A percentile compares a stretch with the other conserved stretches of the same genome.
Evolutionary conservation across 2,113 vertebrate species (phyloP).

Genomic region (Lepisosteus oculatus): DNA sequence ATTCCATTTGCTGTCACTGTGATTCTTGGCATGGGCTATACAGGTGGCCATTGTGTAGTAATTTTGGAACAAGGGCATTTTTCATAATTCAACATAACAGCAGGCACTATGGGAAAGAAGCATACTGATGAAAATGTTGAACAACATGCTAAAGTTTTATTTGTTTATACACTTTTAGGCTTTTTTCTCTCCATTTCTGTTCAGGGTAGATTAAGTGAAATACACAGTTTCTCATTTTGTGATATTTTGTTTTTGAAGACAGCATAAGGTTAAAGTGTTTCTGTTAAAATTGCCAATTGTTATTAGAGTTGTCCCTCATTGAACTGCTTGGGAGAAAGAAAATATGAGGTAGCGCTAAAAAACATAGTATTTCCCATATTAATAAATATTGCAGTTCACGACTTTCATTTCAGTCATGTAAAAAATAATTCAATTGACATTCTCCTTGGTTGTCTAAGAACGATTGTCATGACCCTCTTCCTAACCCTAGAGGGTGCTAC

Average conservation of each 20-base stretch:
- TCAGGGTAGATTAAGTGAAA: too few species aligned
- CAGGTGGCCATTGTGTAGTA: neutral
- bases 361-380: neutral
- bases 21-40: neutral
- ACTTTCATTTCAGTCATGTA: neutral
- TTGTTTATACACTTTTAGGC: too few species aligned
- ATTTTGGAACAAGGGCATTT: neutral
- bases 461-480: too few species aligned
- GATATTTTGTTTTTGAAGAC: conserved; percentile 5
- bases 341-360: neutral
- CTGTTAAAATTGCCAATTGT: neutral
- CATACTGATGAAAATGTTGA: too few species aligned
- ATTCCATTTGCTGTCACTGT: neutral
- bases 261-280: neutral
- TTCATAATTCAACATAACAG: too few species aligned
- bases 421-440: neutral
- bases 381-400: neutral
- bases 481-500: too few species aligned
- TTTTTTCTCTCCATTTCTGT: too few species aligned
- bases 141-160: too few species aligned
- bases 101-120: neutral
- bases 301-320: neutral
- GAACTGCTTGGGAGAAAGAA: neutral
- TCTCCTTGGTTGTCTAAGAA: neutral
- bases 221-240: neutral